A percentile compares a stretch with the other conserved stretches of the same genome.
Evolutionary conservation across 2,888 invertebrate genomes (phyloP).

Genomic region (Leptinotarsa juncta): DNA sequence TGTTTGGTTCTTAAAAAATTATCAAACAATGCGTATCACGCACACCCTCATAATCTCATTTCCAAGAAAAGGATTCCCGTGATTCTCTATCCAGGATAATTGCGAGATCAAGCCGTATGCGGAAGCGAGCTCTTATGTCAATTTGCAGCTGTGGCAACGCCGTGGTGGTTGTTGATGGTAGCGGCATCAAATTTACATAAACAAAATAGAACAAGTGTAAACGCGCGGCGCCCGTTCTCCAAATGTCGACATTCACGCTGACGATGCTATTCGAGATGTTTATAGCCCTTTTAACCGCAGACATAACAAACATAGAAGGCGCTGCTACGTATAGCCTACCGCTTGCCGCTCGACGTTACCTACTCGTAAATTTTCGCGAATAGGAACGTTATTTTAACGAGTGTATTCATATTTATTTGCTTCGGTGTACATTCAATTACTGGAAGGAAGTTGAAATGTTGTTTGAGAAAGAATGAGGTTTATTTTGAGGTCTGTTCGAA

Average conservation of each 20-base stretch:
- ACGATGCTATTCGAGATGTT: conserved; percentile 53
- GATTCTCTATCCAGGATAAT: background rate
- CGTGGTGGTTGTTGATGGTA: conserved; percentile 24
- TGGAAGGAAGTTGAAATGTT: background rate
- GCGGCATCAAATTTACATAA: conserved; percentile 53
- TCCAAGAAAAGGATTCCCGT: too few species aligned
- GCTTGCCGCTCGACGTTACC: conserved; percentile 23
- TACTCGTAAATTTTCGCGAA: conserved; percentile 23
- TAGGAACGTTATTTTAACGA: conserved; percentile 25
- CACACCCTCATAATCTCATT: too few species aligned
- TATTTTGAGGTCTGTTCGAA: too few species aligned
- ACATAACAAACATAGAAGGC: conserved; percentile 44
- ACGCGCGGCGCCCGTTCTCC: conserved; percentile 49
- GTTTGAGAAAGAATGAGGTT: background rate
- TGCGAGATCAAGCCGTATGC: background rate
- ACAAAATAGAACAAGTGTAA: conserved; percentile 58
- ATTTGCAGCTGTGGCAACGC: conserved; percentile 17
- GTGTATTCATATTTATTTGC: conserved; percentile 23
- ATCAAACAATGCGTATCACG: too few species aligned
- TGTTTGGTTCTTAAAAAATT: too few species aligned
- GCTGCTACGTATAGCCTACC: conserved; percentile 22
- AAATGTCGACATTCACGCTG: conserved; percentile 47
- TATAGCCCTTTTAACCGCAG: conserved; percentile 52
- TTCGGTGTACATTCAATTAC: conserved; percentile 7
- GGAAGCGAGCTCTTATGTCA: background rate